Percentiles rank a stretch among this genome's conserved stretches.
These are phyloP conservation scores for Cyprinella venusta DNA, from an alignment of 2,797 vertebrate species.

Conservation along the genomic window DNA sequence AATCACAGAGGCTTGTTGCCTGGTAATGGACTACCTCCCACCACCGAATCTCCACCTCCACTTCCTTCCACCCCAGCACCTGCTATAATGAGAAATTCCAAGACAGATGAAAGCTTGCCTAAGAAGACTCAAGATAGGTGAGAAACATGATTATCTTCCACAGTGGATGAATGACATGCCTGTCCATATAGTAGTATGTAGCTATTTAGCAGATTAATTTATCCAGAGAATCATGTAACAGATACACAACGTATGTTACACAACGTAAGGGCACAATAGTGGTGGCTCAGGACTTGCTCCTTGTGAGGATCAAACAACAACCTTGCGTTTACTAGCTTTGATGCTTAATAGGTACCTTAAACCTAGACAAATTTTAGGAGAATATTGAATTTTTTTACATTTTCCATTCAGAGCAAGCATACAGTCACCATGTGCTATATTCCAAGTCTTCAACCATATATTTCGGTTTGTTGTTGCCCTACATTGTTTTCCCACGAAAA, in stretches of 20 bases:
- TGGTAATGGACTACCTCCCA: conserved; percentile 90
- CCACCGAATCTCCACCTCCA: conserved; percentile 86
- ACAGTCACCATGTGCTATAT: not conserved
- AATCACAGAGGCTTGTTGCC: conserved; percentile 81
- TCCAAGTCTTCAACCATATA: not conserved
- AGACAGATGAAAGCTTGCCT: conserved; percentile 79
- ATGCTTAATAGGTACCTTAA: conserved; percentile 1
- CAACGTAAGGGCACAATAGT: not conserved
- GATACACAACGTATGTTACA: not conserved
- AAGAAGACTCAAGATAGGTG: conserved; percentile 89
- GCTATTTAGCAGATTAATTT: not conserved
- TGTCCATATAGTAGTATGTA: conserved; percentile 3
- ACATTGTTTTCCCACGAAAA: not conserved
- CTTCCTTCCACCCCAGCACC: conserved; percentile 91
- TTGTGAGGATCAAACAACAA: not conserved
- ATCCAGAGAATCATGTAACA: not conserved
- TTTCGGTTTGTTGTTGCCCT: not conserved
- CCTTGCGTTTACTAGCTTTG: not conserved
- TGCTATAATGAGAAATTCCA: conserved; percentile 79
- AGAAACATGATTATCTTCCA: conserved; percentile 53
- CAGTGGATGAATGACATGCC: conserved; percentile 10
- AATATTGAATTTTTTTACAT: not conserved
- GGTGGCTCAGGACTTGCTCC: not conserved
- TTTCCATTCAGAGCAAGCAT: not conserved
- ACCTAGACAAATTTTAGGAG: not conserved